phyloP scores from a whole-genome alignment of 2,113 vertebrate genomes.

The Delphinus delphis region DNA sequence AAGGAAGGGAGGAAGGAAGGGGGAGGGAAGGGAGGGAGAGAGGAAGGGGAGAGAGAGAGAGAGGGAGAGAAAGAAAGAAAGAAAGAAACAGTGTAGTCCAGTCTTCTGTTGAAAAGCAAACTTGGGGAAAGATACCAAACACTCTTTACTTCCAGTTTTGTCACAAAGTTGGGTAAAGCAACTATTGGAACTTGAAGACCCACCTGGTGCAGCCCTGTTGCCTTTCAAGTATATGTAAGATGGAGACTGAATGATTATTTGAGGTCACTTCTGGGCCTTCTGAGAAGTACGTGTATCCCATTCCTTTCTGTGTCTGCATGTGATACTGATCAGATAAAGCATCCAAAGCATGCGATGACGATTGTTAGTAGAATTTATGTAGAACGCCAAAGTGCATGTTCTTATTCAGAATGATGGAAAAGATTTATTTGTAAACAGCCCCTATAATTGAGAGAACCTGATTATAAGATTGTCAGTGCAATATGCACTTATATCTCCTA shows the following conservation, averaged over 20 bases:
- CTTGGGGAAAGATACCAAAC: background rate
- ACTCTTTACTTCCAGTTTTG: background rate
- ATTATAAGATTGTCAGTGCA: background rate
- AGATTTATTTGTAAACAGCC: background rate
- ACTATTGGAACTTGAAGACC: background rate
- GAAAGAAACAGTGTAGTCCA: background rate
- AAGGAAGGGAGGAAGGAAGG: too few relatives aligned
- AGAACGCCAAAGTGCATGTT: background rate
- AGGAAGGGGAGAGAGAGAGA: fast-evolving
- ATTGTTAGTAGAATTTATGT: conserved; percentile 1
- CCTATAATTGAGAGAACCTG: background rate
- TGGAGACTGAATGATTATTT: background rate
- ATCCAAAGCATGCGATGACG: background rate
- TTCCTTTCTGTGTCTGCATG: background rate
- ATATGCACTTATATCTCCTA: background rate
- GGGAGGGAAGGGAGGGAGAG: too few relatives aligned
- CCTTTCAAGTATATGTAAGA: background rate
- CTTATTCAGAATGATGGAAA: background rate
- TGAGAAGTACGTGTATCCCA: background rate
- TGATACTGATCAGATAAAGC: background rate
- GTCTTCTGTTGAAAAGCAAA: background rate
- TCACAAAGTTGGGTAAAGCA: background rate
- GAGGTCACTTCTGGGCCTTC: background rate
- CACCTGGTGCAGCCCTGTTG: background rate
- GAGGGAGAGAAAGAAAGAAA: too few relatives aligned